phyloP scores from a whole-genome alignment of 1,140 invertebrate genomes.

The Lordiphosa mommai region DNA sequence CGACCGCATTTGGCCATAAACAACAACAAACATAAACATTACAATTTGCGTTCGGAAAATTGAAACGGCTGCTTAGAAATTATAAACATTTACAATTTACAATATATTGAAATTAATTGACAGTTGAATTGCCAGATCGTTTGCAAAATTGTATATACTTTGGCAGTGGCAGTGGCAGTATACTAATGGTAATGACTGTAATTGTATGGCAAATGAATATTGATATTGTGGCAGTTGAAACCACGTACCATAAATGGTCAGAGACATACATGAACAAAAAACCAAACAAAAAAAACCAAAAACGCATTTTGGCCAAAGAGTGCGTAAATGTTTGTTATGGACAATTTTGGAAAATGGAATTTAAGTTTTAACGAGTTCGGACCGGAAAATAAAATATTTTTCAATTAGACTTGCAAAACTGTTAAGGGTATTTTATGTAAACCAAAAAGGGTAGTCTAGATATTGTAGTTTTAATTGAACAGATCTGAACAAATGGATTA shows the following conservation, averaged over 20 bases:
- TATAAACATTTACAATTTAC: conserved; percentile 77
- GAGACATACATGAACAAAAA: conserved; percentile 16
- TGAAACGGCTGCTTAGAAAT: conserved; percentile 39
- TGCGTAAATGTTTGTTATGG: conserved; percentile 42
- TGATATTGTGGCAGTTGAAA: conserved; percentile 57
- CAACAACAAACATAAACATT: conserved; percentile 72
- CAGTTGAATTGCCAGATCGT: conserved; percentile 75
- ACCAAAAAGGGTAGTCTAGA: too few relatives aligned
- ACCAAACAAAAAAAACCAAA: neutral
- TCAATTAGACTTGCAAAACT: too few relatives aligned
- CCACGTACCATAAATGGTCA: conserved; percentile 53
- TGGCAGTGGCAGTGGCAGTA: conserved; percentile 54
- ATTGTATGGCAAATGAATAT: conserved; percentile 70
- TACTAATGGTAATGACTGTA: conserved; percentile 78
- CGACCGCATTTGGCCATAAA: conserved; percentile 69
- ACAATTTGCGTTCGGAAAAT: conserved; percentile 60
- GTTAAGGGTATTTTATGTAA: too few relatives aligned
- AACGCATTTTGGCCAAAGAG: neutral
- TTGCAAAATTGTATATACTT: conserved; percentile 68
- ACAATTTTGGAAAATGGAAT: conserved; percentile 37
- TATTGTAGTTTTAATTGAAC: too few relatives aligned
- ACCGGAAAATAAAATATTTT: too few relatives aligned
- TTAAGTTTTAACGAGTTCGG: neutral
- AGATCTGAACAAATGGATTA: too few relatives aligned
- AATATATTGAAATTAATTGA: conserved; percentile 79